Evolutionary conservation across 1,140 invertebrate genomes (phyloP).

Genomic region (Drosophila parvula): DNA sequence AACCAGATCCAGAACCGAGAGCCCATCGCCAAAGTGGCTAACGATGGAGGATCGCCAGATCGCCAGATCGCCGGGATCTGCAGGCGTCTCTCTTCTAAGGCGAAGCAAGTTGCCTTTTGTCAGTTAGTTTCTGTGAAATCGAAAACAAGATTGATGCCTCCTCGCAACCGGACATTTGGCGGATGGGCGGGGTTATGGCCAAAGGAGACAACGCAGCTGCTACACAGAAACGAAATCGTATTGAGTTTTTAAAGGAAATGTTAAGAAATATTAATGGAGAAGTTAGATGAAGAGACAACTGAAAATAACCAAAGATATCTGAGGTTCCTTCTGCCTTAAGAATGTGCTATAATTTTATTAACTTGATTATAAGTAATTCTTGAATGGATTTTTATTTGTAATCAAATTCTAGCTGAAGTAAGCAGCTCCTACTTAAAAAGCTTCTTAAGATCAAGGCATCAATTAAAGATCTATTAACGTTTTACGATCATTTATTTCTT

Average conservation of each 20-base stretch:
- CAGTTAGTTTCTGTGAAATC: constrained; percentile 74
- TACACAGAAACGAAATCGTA: not conserved
- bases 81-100: constrained; percentile 26
- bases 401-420: no score
- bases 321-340: not conserved
- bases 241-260: not conserved
- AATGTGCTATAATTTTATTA: not conserved
- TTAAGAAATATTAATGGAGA: not conserved
- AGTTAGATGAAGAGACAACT: not conserved
- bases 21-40: constrained; percentile 12
- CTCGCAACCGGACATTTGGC: constrained; percentile 34
- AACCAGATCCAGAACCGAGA: constrained; percentile 34
- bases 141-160: constrained; percentile 77
- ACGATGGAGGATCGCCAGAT: constrained; percentile 36
- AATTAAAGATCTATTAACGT: not conserved
- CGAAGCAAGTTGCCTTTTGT: constrained; percentile 65
- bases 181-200: constrained; percentile 5
- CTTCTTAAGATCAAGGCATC: not conserved
- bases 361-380: not conserved
- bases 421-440: not conserved
- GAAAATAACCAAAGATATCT: not conserved
- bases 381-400: not conserved
- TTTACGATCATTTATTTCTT: not conserved
- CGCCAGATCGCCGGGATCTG: constrained; percentile 36
- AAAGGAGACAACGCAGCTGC: constrained; percentile 67